A percentile compares a stretch with the other conserved stretches of the same genome.
Conservation (phyloP, 2,888 invertebrate species). For the Macropis europaea region DNA sequence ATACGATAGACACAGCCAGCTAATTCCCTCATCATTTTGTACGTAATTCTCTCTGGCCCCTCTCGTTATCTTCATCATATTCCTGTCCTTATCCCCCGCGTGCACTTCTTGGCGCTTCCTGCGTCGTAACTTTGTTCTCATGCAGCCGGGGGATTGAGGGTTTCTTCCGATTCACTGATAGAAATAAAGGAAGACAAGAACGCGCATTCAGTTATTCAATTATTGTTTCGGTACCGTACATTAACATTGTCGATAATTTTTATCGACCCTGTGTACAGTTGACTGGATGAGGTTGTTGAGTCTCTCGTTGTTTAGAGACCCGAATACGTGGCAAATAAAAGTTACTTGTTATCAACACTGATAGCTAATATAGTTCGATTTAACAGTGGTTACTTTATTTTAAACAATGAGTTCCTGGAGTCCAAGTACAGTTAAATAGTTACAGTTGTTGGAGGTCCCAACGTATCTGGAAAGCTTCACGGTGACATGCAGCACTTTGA, state of each 20-base stretch:
- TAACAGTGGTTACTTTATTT: too few species aligned
- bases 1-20: slow-evolving; percentile 45
- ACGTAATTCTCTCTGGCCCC: slow-evolving; percentile 31
- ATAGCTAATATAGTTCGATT: too few species aligned
- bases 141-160: slow-evolving; percentile 5
- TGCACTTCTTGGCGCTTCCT: not conserved
- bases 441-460: too few species aligned
- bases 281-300: not conserved
- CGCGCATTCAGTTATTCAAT: slow-evolving; percentile 41
- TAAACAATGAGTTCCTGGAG: too few species aligned
- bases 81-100: not conserved
- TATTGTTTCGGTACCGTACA: slow-evolving; percentile 15
- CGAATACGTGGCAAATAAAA: too few species aligned
- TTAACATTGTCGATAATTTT: not conserved
- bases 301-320: slow-evolving; percentile 5
- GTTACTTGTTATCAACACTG: too few species aligned
- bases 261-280: not conserved
- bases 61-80: slow-evolving; percentile 34
- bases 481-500: too few species aligned
- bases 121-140: slow-evolving; percentile 10
- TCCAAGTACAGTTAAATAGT: too few species aligned
- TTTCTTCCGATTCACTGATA: slow-evolving; percentile 28
- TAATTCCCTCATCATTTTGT: slow-evolving; percentile 54
- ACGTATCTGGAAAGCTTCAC: too few species aligned
- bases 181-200: slow-evolving; percentile 23